Base-by-base conservation (phyloP, 1,140 invertebrate genomes). In the Solenopsis fugax region DNA sequence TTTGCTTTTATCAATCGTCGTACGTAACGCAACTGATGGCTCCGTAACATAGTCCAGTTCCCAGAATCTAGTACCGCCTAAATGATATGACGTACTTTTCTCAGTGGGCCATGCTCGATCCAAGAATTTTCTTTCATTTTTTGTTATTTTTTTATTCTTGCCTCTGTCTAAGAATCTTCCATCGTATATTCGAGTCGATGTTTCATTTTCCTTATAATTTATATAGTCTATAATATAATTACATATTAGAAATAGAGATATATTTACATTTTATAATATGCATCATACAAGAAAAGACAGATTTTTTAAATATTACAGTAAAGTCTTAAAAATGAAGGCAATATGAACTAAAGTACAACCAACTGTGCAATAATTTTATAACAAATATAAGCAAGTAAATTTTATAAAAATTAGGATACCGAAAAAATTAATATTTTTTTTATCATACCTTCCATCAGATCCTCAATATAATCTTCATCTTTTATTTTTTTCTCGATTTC, bases 1-100 rank as follows among this genome's bases (percentile, higher is more conserved):
- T 89, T 24, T 73, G 24, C 16, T 84, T 34, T 37, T 65, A 45
- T 75, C 72, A 75, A 34, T 84, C 24, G 45, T 73, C n/a, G 54
- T 37, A 67, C 37, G 48, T 48, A 60, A 50, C 75, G 3, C 65
- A 45, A 29, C 52, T 45, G 62, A 21, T 45, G 34, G 5, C 71
- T 75, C 67, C 37, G 50, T 88, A 24, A 62, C 16, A 9, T 60
- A 48, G 16, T 78, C 73, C 13, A 77, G 21, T 9, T 78, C 21
- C 82, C 75, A 77, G 29, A 21, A 77, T 56, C 18, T 67, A 21
- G 75, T 80, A 4, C 75, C 72, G 18, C 72, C 58, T 52, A 64
- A 58, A 50, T 78, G 73, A 50, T 80, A 80, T 10, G 16, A 64
- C 16, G 62, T 54, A 16, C 13, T 56, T 41, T 34, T 64, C 24